Conservation (phyloP, 2,888 invertebrate genomes). For the Nephrotoma appendiculata region DNA sequence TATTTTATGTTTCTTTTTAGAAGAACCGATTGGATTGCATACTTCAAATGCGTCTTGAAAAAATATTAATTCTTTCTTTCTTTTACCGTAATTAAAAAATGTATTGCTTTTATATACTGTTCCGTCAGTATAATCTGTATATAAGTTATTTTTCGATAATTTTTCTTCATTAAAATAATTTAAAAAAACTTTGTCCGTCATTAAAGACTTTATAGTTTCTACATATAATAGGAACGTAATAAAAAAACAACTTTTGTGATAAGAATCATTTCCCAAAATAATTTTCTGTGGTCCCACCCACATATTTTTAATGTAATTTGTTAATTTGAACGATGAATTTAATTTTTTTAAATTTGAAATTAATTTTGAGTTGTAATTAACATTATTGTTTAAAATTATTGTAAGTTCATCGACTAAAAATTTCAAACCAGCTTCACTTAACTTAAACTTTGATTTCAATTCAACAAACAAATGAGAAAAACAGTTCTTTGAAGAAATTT, state of each 20-base stretch:
- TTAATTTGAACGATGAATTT: neutral
- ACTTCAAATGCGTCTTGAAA: neutral
- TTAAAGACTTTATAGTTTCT: too few species aligned
- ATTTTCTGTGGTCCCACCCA: neutral
- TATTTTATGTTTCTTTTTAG: neutral
- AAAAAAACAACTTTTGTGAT: neutral
- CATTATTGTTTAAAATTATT: neutral
- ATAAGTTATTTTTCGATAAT: neutral
- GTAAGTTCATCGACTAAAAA: neutral
- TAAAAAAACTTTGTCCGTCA: too few species aligned
- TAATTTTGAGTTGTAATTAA: neutral
- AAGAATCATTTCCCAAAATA: neutral
- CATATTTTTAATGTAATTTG: neutral
- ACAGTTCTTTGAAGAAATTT: neutral
- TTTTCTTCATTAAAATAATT: too few species aligned
- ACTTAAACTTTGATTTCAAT: neutral
- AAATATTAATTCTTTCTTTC: neutral
- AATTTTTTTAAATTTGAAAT: neutral
- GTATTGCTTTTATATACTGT: neutral
- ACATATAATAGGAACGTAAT: too few species aligned
- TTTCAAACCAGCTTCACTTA: neutral
- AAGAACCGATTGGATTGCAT: neutral
- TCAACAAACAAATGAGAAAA: neutral
- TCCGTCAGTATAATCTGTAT: neutral
- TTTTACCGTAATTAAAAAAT: neutral